These are phyloP conservation scores for Zoanthus solanderi DNA, from an alignment of 92 coral and sea anemone genomes.

Conservation along the genomic window DNA sequence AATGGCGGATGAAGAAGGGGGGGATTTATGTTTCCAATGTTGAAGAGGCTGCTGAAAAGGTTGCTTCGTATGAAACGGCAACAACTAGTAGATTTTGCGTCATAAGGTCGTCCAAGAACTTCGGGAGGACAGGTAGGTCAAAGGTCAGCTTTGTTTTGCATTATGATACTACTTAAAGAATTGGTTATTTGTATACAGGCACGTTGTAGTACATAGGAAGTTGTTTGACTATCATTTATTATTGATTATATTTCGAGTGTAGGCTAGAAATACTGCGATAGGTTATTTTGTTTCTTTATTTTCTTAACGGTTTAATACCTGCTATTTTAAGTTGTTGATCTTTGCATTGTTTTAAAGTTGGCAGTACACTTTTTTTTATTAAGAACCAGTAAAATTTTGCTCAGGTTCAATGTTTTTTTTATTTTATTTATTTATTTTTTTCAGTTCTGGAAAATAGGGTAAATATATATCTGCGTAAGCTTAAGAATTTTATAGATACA, in stretches of 20 bases:
- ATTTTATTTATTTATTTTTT: too few species aligned
- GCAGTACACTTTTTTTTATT: not conserved
- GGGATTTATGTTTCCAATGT: conserved; percentile 10
- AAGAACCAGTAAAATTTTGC: not conserved
- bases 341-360: too few species aligned
- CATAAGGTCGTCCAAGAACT: conserved; percentile 19
- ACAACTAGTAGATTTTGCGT: conserved; percentile 17
- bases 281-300: not conserved
- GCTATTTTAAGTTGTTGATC: too few species aligned
- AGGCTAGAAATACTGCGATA: not conserved
- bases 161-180: not conserved
- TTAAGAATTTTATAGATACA: not conserved
- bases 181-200: not conserved
- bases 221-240: not conserved
- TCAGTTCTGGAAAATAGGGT: not conserved
- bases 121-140: conserved; percentile 15
- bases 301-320: too few species aligned
- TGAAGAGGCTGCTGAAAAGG: conserved; percentile 18
- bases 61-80: not conserved
- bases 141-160: conserved; percentile 1
- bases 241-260: not conserved
- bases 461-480: not conserved
- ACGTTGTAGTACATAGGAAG: not conserved
- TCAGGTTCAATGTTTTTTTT: too few species aligned
- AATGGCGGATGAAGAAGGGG: conserved; percentile 4